A percentile compares a stretch with the other conserved stretches of the same genome.
These are phyloP conservation scores for Sebastes baramenuke DNA, from an alignment of 2,797 vertebrate species.

Conservation along the genomic window DNA sequence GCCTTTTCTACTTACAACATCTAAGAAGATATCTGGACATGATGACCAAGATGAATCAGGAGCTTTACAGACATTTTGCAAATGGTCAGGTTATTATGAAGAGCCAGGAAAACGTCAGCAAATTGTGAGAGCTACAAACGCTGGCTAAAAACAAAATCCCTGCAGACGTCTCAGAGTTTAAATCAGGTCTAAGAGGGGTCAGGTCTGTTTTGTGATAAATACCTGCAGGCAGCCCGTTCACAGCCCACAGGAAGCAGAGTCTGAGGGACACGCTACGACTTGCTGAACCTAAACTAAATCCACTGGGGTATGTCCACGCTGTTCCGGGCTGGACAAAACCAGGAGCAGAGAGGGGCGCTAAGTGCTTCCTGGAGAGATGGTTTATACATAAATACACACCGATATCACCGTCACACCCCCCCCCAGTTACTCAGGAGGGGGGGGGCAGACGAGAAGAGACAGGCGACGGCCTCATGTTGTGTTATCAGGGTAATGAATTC, in stretches of 20 bases:
- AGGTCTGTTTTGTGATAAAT: conserved; percentile 27
- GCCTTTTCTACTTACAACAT: background rate
- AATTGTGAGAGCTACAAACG: background rate
- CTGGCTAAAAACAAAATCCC: background rate
- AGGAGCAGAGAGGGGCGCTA: background rate
- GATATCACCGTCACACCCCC: conserved; percentile 21
- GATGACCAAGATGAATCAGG: background rate
- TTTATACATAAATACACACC: conserved; percentile 31
- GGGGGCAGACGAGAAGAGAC: conserved; percentile 13
- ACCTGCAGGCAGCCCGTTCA: conserved; percentile 51
- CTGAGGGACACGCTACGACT: conserved; percentile 53
- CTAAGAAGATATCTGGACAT: background rate
- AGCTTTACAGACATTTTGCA: background rate
- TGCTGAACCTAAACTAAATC: conserved; percentile 52
- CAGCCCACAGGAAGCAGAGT: conserved; percentile 58
- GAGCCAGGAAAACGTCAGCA: background rate
- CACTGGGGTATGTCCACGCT: conserved; percentile 44
- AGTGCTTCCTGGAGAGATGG: conserved; percentile 39
- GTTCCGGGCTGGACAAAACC: background rate
- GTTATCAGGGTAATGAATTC: conserved; percentile 70
- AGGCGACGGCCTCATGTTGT: conserved; percentile 61
- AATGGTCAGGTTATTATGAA: background rate
- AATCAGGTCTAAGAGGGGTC: conserved; percentile 12
- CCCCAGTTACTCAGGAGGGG: background rate
- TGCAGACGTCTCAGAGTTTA: background rate